Percentiles rank a stretch among this genome's conserved stretches.
Conservation (phyloP, 2,113 vertebrate genomes). For the Spea multiplicata region DNA sequence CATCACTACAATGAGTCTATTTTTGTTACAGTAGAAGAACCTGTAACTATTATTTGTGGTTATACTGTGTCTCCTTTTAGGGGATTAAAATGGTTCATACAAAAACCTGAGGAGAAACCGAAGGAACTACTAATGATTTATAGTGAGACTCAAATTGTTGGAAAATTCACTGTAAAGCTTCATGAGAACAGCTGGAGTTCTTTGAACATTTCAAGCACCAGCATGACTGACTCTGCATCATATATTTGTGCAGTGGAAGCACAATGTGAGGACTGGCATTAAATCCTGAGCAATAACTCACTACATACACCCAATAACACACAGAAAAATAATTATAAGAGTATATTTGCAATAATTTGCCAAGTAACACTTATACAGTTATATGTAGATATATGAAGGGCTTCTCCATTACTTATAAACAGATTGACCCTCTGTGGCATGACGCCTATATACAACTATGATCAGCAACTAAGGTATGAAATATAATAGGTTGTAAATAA, state of each 20-base stretch:
- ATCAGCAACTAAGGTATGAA: too few species aligned
- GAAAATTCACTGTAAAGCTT: background rate
- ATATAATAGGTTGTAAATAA: too few species aligned
- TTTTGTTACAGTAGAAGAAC: constrained; percentile 8
- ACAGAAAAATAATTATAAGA: too few species aligned
- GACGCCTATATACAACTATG: too few species aligned
- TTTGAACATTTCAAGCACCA: background rate
- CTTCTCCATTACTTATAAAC: too few species aligned
- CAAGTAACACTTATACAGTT: too few species aligned
- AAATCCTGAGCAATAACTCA: background rate
- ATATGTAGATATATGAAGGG: too few species aligned
- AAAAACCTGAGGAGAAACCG: background rate
- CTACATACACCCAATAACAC: too few species aligned
- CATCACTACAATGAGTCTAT: background rate
- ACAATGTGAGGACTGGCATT: background rate
- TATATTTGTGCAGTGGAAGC: constrained; percentile 32
- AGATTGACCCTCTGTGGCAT: too few species aligned
- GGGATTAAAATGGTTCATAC: constrained; percentile 35
- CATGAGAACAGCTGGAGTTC: background rate
- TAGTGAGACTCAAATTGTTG: background rate
- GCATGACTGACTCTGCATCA: constrained; percentile 6
- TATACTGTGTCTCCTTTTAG: background rate
- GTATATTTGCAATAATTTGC: too few species aligned
- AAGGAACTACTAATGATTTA: constrained; percentile 8
- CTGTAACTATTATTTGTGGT: constrained; percentile 17